Percentiles rank a stretch among this genome's conserved stretches.
phyloP scores from a whole-genome alignment of 1,140 invertebrate species.

The Euura lappo region DNA sequence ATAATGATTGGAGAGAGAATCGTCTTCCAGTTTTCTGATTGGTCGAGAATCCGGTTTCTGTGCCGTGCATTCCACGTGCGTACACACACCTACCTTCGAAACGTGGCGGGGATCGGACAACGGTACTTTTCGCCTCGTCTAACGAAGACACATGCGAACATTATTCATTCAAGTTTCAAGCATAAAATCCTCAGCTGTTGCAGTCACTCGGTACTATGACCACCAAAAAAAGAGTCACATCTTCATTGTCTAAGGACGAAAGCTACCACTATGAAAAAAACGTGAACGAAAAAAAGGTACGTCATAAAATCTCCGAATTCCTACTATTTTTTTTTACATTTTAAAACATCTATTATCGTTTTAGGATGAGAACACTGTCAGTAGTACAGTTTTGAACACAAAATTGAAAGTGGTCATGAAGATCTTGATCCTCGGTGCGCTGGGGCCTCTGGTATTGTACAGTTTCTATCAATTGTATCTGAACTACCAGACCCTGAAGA shows the following conservation, averaged over 20 bases:
- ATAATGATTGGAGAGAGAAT: too few species aligned
- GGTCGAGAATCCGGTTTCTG: neutral
- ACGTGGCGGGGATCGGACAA: slow-evolving; percentile 9
- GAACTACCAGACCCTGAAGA: slow-evolving; percentile 30
- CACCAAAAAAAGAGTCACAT: neutral
- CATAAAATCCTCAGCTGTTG: too few species aligned
- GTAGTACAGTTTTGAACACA: slow-evolving; percentile 28
- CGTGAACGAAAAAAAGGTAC: too few species aligned
- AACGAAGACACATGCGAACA: neutral
- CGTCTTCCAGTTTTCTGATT: neutral
- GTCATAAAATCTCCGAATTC: neutral
- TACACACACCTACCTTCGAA: neutral
- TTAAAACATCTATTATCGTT: neutral
- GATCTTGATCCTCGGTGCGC: slow-evolving; percentile 34
- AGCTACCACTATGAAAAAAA: too few species aligned
- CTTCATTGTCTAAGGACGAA: neutral
- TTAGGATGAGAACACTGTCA: neutral
- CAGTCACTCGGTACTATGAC: neutral
- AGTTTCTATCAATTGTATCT: slow-evolving; percentile 34
- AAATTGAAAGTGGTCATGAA: slow-evolving; percentile 42
- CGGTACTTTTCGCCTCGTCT: neutral
- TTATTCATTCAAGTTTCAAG: neutral
- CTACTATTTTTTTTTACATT: neutral
- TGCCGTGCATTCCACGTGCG: slow-evolving; percentile 4
- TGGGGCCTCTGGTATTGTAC: slow-evolving; percentile 39